Conservation (phyloP, 1,140 invertebrate species). For the Drosophila pandora region DNA sequence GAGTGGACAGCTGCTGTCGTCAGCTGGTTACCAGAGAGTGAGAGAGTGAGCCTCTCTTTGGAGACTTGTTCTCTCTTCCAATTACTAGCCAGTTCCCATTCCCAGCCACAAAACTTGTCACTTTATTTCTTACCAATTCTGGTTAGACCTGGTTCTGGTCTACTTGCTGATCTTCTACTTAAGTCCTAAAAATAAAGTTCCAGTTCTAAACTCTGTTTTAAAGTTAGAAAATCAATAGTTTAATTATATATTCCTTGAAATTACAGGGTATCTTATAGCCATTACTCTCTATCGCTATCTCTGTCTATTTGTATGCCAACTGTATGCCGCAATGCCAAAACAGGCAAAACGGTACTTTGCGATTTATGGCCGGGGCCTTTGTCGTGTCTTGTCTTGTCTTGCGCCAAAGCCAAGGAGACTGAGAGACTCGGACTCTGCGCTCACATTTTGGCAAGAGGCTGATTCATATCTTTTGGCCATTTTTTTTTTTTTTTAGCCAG, state of each 20-base stretch:
- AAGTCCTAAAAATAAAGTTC: background rate
- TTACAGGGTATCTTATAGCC: conserved; percentile 3
- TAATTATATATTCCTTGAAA: no score
- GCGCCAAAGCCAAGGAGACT: conserved; percentile 12
- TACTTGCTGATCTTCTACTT: no score
- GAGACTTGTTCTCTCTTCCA: conserved; percentile 4
- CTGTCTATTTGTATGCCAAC: conserved; percentile 33
- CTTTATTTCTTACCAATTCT: conserved; percentile 48
- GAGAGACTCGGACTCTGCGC: conserved; percentile 14
- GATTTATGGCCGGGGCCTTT: conserved; percentile 67
- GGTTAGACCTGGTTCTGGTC: conserved; percentile 18
- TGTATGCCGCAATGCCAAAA: conserved; percentile 46
- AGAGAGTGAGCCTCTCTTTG: conserved; percentile 20
- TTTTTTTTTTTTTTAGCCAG: conserved; percentile 18
- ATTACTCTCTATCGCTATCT: background rate
- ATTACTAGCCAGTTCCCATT: conserved; percentile 21
- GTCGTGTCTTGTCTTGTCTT: conserved; percentile 35
- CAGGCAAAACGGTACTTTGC: conserved; percentile 73
- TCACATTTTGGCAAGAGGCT: conserved; percentile 65
- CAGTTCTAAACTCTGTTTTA: background rate
- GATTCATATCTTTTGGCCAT: conserved; percentile 73
- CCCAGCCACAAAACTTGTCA: conserved; percentile 30
- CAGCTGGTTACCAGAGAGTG: conserved; percentile 39
- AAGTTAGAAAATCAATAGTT: no score
- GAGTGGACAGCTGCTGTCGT: conserved; percentile 56